Conservation (phyloP, 2,113 vertebrate genomes). For the Leucoraja erinaceus region DNA sequence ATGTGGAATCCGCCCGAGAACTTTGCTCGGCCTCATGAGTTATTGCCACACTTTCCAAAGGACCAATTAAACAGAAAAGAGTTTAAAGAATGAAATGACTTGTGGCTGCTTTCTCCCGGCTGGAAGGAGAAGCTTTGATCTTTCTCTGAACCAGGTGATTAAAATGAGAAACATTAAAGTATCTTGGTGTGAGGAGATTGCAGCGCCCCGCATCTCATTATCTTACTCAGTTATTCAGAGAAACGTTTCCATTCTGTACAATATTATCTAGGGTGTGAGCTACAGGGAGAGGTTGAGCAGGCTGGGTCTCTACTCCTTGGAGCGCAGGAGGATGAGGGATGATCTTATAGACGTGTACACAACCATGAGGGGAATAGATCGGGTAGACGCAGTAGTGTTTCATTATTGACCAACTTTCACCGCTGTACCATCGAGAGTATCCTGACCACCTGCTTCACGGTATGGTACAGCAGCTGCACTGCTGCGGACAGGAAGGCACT, state of each 20-base stretch:
- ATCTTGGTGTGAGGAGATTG: background rate
- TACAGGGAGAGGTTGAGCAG: no score
- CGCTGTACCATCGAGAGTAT: no score
- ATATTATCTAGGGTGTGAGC: background rate
- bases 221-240: background rate
- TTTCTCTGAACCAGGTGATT: background rate
- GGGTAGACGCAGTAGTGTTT: background rate
- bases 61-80: background rate
- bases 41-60: background rate
- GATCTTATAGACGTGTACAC: no score
- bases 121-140: background rate
- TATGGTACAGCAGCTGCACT: no score
- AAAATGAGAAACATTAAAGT: background rate
- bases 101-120: background rate
- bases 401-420: no score
- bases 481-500: no score
- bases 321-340: no score
- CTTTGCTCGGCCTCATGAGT: background rate
- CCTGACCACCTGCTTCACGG: no score
- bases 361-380: no score
- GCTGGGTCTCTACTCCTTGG: no score
- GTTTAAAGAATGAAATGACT: background rate
- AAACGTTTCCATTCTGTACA: background rate
- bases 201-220: background rate
- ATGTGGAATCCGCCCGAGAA: background rate